Evolutionary conservation across 2,797 vertebrate genomes (phyloP).

Genomic region (Emys orbicularis): DNA sequence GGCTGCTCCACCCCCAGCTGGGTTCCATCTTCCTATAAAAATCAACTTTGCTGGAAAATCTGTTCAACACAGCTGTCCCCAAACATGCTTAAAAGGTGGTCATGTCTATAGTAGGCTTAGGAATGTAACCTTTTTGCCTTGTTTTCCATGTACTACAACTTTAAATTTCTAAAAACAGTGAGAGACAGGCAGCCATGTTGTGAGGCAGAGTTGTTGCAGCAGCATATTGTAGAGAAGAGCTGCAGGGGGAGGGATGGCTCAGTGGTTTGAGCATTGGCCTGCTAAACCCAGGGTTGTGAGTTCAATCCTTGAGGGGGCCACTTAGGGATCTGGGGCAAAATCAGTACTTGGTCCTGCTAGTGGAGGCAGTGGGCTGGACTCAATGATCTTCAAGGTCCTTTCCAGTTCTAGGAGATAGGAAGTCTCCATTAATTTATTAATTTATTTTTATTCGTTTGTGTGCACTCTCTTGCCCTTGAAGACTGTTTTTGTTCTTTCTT

Average conservation of each 20-base stretch:
- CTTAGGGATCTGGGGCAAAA: no score
- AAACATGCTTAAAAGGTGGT: accelerated
- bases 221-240: accelerated
- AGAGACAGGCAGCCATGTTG: neutral
- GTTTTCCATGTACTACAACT: neutral
- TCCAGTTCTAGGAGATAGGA: no score
- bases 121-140: neutral
- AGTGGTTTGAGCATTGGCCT: no score
- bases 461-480: accelerated
- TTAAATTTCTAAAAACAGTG: accelerated
- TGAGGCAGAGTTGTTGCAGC: neutral
- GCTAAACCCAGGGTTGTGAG: no score
- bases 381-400: no score
- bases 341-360: no score
- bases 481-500: accelerated
- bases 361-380: no score
- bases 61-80: neutral
- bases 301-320: no score
- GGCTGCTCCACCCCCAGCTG: neutral
- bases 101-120: accelerated
- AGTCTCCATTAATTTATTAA: no score
- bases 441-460: no score
- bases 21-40: neutral
- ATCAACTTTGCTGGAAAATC: no score
- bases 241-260: accelerated